These are phyloP conservation scores for Fundulus diaphanus DNA, from an alignment of 2,797 vertebrate species.

Conservation along the genomic window DNA sequence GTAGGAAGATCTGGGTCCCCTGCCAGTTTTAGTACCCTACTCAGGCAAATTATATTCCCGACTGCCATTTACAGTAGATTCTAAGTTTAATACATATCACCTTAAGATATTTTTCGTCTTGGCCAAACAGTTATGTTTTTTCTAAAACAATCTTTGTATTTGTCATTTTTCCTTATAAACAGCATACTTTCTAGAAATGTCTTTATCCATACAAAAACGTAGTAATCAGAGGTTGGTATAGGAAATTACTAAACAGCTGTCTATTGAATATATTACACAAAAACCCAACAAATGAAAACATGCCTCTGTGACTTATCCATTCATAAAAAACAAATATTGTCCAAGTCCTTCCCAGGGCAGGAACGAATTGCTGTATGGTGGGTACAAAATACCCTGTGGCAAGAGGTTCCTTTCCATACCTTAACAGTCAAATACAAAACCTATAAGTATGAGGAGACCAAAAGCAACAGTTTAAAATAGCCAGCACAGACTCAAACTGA, in stretches of 20 bases:
- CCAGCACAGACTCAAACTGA: background rate
- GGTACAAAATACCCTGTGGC: background rate
- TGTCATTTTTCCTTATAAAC: too few species aligned
- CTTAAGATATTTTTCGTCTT: background rate
- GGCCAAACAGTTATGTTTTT: background rate
- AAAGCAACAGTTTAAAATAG: background rate
- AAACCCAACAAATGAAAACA: too few species aligned
- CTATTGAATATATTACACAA: too few species aligned
- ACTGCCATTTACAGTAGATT: background rate
- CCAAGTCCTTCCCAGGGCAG: background rate
- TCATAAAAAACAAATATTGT: background rate
- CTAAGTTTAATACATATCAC: background rate
- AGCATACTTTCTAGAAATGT: background rate
- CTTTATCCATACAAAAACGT: too few species aligned
- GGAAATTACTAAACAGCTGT: too few species aligned
- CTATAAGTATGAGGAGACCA: too few species aligned
- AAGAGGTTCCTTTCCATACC: background rate
- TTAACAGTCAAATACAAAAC: too few species aligned
- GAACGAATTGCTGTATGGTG: background rate
- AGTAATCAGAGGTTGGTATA: too few species aligned
- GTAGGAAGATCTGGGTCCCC: background rate
- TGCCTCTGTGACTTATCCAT: too few species aligned
- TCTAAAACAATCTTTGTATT: background rate
- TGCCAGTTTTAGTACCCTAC: background rate
- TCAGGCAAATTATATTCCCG: background rate